Conservation (phyloP, 2,797 vertebrate genomes). For the Lepilemur septentrionalis region DNA sequence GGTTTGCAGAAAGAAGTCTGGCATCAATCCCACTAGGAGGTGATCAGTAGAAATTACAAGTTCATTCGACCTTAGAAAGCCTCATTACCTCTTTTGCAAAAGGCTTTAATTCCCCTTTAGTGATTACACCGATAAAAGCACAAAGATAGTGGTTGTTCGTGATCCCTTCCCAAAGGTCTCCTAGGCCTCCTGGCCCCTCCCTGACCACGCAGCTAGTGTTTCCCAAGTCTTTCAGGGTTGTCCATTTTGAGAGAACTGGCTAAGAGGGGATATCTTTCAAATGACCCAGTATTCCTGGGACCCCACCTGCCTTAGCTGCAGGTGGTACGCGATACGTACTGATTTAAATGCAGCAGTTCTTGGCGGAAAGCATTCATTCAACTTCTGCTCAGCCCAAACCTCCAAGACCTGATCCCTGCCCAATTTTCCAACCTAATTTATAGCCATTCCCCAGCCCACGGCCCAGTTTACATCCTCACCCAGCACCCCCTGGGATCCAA, state of each 20-base stretch:
- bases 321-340: neutral
- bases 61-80: slow-evolving; percentile 29
- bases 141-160: slow-evolving; percentile 56
- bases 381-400: neutral
- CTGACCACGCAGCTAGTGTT: neutral
- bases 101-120: slow-evolving; percentile 30
- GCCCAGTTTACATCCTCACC: neutral
- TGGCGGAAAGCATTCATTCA: neutral
- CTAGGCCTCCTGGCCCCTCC: slow-evolving; percentile 6
- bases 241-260: neutral
- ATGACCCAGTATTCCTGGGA: neutral
- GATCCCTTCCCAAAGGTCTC: slow-evolving; percentile 49
- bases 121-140: neutral
- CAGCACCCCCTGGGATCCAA: neutral
- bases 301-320: neutral
- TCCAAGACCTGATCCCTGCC: neutral
- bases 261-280: neutral
- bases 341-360: neutral
- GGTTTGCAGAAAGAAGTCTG: neutral
- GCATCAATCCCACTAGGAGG: neutral
- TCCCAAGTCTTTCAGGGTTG: neutral
- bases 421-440: neutral
- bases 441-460: neutral
- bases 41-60: slow-evolving; percentile 44
- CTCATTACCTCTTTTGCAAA: slow-evolving; percentile 65